phyloP scores from a whole-genome alignment of 2,888 invertebrate genomes.

The Melieria crassipennis region DNA sequence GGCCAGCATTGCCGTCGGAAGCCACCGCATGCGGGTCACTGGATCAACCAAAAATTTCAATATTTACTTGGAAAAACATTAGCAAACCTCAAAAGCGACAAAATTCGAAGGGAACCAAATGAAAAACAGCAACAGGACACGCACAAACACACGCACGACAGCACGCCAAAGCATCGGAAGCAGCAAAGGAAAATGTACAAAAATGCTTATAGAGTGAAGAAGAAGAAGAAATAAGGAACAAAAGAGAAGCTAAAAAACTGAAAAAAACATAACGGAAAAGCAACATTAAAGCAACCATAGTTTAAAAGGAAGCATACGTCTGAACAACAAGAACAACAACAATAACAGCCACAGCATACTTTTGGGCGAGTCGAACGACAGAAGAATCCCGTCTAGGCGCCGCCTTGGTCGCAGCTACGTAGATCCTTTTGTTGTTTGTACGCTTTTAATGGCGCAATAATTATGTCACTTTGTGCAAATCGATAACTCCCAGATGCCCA shows the following conservation, averaged over 20 bases:
- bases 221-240: no score
- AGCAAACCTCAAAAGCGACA: conserved; percentile 18
- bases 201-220: no score
- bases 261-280: no score
- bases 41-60: conserved; percentile 51
- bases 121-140: no score
- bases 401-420: background rate
- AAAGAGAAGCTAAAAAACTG: no score
- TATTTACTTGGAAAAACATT: conserved; percentile 49
- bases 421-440: conserved; percentile 8
- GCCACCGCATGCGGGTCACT: conserved; percentile 48
- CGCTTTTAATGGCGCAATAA: conserved; percentile 47
- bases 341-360: background rate
- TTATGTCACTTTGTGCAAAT: conserved; percentile 52
- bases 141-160: no score
- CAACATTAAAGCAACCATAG: no score
- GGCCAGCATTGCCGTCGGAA: conserved; percentile 29
- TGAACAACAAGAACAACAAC: background rate
- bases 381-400: no score
- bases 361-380: no score
- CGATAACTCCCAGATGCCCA: conserved; percentile 45
- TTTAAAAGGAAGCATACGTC: background rate
- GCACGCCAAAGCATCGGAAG: no score
- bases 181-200: no score
- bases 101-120: no score